Conservation (phyloP, 2,888 invertebrate species). For the Cheilosia vernalis region DNA sequence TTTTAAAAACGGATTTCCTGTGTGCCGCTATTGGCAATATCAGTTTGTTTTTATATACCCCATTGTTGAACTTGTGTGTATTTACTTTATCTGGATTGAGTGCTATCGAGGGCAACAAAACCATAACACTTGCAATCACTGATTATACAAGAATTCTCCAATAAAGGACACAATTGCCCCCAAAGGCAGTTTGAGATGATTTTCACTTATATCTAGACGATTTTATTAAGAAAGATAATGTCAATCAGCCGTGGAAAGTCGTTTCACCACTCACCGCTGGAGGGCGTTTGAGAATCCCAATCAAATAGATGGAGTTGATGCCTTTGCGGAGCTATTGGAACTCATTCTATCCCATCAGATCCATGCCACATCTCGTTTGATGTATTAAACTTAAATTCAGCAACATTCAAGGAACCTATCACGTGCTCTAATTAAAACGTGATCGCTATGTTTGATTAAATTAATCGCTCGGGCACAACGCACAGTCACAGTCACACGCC, state of each 20-base stretch:
- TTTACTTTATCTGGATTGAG: neutral
- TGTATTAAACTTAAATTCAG: conserved; percentile 16
- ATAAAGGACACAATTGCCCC: neutral
- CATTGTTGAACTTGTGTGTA: neutral
- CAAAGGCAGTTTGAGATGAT: conserved; percentile 4
- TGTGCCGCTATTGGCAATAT: neutral
- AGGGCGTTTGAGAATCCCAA: too few species aligned
- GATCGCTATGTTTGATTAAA: conserved; percentile 27
- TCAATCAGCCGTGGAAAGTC: neutral
- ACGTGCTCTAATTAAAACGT: conserved; percentile 19
- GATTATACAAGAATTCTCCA: neutral
- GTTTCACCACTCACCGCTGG: neutral
- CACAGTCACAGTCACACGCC: neutral
- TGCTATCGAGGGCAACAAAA: neutral
- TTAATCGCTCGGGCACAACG: neutral
- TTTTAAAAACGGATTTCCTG: conserved; percentile 6
- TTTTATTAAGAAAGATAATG: neutral
- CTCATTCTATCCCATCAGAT: neutral
- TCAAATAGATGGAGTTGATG: too few species aligned
- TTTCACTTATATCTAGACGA: neutral
- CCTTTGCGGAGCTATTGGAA: too few species aligned
- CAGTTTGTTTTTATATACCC: conserved; percentile 13
- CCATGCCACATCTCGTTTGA: neutral
- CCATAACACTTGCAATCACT: conserved; percentile 1
- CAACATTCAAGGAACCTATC: conserved; percentile 9